Evolutionary conservation across 2,113 vertebrate genomes (phyloP).

Genomic region (Aleadryas rufinucha): DNA sequence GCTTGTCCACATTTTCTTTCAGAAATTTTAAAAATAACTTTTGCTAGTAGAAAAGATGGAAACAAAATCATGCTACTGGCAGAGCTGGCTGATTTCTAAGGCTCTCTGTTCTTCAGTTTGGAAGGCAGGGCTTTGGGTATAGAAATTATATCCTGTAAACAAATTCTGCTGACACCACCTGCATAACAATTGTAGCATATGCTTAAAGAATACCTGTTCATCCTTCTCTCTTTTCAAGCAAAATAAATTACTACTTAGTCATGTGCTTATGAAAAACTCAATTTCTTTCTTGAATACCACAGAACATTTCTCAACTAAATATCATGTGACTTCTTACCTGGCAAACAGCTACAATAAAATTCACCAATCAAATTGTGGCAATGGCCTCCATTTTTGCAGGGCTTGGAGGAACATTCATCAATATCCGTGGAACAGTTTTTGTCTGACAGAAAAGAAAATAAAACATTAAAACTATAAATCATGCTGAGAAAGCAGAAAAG

Average conservation of each 20-base stretch:
- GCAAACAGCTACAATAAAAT: constrained; percentile 65
- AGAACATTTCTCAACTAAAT: constrained; percentile 1
- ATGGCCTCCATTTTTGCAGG: constrained; percentile 74
- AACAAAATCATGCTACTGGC: neutral
- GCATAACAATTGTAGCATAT: neutral
- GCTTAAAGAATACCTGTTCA: neutral
- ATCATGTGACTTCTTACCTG: constrained; percentile 65
- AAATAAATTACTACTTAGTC: neutral
- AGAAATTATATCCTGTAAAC: neutral
- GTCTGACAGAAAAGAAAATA: constrained; percentile 71
- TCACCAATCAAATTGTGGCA: constrained; percentile 57
- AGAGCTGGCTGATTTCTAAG: neutral
- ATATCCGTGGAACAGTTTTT: constrained; percentile 77
- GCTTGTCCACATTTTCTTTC: neutral
- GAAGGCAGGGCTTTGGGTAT: neutral
- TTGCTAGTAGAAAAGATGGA: neutral
- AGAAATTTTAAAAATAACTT: neutral
- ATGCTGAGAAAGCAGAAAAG: constrained; percentile 51
- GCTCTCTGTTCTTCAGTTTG: neutral
- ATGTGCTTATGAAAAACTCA: neutral
- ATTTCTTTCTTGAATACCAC: neutral
- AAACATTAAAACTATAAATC: constrained; percentile 69
- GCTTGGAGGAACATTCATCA: constrained; percentile 66
- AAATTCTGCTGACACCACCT: neutral
- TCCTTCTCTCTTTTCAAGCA: neutral